Conservation (phyloP, 1,140 invertebrate species). For the Orchesella cincta region DNA sequence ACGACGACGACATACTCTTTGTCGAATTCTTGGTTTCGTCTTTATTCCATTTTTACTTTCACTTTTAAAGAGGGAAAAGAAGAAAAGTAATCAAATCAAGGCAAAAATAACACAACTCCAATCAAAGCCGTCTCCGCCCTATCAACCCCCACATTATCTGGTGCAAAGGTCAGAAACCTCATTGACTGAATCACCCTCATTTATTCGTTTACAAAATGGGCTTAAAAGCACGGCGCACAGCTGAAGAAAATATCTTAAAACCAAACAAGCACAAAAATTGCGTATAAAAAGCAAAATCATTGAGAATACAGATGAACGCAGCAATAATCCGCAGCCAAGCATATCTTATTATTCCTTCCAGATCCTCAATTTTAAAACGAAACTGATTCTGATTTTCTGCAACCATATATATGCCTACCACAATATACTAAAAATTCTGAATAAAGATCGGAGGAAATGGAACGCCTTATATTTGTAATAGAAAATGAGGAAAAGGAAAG, state of each 20-base stretch:
- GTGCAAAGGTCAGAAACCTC: conserved; percentile 16
- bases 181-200: neutral
- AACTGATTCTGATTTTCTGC: neutral
- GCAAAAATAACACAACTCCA: neutral
- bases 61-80: neutral
- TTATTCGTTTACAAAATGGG: neutral
- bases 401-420: too few species aligned
- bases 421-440: too few species aligned
- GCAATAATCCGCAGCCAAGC: too few species aligned
- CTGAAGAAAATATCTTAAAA: neutral
- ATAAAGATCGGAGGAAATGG: too few species aligned
- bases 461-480: too few species aligned
- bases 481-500: too few species aligned
- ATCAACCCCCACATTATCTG: conserved; percentile 12
- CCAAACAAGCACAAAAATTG: neutral
- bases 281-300: neutral
- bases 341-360: conserved; percentile 2
- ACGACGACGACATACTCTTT: too few species aligned
- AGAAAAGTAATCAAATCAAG: conserved; percentile 24
- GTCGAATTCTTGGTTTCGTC: neutral
- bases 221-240: neutral
- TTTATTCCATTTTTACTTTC: neutral
- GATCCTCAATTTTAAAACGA: neutral
- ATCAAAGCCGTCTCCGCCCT: neutral
- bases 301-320: neutral